Conservation (phyloP, 2,797 vertebrate genomes). For the Epinephelus malabaricus region DNA sequence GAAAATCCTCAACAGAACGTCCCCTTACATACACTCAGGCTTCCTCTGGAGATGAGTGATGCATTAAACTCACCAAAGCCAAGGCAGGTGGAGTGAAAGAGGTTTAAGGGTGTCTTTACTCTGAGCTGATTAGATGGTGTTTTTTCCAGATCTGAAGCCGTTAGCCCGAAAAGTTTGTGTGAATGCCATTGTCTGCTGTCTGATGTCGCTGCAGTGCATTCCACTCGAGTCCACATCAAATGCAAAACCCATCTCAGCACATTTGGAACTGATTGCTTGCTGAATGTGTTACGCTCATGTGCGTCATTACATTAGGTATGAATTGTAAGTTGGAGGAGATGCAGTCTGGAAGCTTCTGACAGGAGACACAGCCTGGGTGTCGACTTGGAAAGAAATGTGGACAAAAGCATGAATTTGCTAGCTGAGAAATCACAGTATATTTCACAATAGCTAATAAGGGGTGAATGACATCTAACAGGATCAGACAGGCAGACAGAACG, state of each 20-base stretch:
- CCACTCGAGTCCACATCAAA: not conserved
- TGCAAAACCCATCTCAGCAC: constrained; percentile 13
- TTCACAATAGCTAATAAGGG: too few relatives aligned
- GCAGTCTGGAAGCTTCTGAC: too few relatives aligned
- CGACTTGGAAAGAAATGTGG: too few relatives aligned
- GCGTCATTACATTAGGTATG: not conserved
- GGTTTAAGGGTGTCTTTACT: not conserved
- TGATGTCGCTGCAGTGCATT: not conserved
- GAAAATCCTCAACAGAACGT: constrained; percentile 55
- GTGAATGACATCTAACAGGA: too few relatives aligned
- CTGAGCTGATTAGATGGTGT: not conserved
- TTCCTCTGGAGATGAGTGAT: not conserved
- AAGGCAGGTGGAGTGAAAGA: constrained; percentile 21
- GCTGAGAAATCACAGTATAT: too few relatives aligned
- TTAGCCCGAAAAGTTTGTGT: not conserved
- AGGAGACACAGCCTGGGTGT: too few relatives aligned
- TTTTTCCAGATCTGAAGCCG: constrained; percentile 5
- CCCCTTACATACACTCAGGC: not conserved
- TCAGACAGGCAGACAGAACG: too few relatives aligned
- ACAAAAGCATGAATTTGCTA: too few relatives aligned
- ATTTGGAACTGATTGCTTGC: not conserved
- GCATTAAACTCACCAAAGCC: constrained; percentile 18
- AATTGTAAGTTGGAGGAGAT: not conserved
- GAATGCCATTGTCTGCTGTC: constrained; percentile 3
- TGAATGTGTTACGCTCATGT: not conserved